Conservation (phyloP, 2,797 vertebrate genomes). For the Amblyraja radiata region DNA sequence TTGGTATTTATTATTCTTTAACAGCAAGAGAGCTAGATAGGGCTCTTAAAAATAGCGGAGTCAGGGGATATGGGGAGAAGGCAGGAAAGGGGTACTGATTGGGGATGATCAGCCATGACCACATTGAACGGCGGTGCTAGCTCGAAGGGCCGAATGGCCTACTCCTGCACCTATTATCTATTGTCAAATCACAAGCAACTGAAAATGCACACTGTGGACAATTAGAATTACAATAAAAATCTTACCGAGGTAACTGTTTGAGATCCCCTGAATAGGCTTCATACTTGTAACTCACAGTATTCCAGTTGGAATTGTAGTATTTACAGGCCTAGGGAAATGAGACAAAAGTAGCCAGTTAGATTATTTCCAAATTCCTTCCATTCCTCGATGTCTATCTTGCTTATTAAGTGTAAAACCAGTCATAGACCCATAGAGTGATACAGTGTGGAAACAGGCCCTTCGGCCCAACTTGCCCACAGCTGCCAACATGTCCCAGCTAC, state of each 20-base stretch:
- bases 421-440: no score
- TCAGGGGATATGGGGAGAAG: no score
- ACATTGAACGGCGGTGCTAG: no score
- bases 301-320: constrained; percentile 88
- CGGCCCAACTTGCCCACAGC: no score
- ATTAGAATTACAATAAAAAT: not conserved
- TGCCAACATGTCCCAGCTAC: no score
- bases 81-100: no score
- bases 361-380: not conserved
- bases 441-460: no score
- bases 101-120: no score
- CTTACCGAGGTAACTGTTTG: constrained; percentile 84
- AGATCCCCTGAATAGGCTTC: constrained; percentile 88
- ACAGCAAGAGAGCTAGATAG: not conserved
- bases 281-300: constrained; percentile 86
- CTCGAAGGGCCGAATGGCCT: no score
- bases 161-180: no score
- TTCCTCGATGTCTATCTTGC: not conserved
- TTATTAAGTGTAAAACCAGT: not conserved
- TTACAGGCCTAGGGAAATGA: constrained; percentile 74
- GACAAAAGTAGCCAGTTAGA: not conserved
- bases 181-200: no score
- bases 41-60: no score
- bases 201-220: not conserved
- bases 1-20: not conserved